Evolutionary conservation across 64 coral and sea anemone species (phyloP).

Genomic region (Pachyseris speciosa): DNA sequence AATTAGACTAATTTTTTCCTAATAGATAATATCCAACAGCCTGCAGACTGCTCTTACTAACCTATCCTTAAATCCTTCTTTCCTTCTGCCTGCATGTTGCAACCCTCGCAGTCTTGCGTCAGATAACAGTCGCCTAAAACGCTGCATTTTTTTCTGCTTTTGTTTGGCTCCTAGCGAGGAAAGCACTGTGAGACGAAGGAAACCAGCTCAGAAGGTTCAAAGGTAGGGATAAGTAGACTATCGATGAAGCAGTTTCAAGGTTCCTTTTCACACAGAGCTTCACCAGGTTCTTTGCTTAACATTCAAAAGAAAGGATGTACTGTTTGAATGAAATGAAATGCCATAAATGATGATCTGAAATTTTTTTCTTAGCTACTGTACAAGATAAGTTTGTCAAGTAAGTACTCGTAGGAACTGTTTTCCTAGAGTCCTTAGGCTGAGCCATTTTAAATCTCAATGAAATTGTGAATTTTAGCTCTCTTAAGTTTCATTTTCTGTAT

Average conservation of each 20-base stretch:
- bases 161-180: slow-evolving; percentile 86
- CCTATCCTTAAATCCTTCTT: slow-evolving; percentile 43
- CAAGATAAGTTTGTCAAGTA: too few species aligned
- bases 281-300: too few species aligned
- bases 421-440: too few species aligned
- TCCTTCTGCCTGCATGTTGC: slow-evolving; percentile 59
- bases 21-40: slow-evolving; percentile 54
- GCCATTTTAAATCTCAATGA: too few species aligned
- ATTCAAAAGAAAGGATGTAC: too few species aligned
- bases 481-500: too few species aligned
- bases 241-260: not conserved
- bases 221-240: slow-evolving; percentile 49
- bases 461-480: too few species aligned
- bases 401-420: too few species aligned
- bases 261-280: too few species aligned
- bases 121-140: slow-evolving; percentile 72
- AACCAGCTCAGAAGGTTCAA: slow-evolving; percentile 53
- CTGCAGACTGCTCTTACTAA: not conserved
- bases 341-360: too few species aligned
- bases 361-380: too few species aligned
- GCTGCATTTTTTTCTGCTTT: slow-evolving; percentile 88
- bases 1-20: slow-evolving; percentile 45
- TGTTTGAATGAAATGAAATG: too few species aligned
- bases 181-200: slow-evolving; percentile 86
- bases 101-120: slow-evolving; percentile 72